These are phyloP conservation scores for Drosophila formosana DNA, from an alignment of 2,888 invertebrate species.

Conservation along the genomic window DNA sequence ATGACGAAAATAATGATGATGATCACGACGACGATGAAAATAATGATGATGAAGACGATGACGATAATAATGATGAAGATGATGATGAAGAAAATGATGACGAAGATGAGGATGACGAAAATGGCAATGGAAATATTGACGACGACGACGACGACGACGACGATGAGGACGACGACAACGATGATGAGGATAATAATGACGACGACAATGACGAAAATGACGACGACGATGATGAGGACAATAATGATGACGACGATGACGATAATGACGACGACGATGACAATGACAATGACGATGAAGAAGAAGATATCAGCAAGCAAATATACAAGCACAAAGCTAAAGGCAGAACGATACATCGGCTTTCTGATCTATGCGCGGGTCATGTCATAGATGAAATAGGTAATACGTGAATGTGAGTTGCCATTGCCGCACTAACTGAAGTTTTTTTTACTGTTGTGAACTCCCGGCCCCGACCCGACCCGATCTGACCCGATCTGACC, in stretches of 20 bases:
- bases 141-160: slow-evolving; percentile 69
- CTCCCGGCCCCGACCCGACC: slow-evolving; percentile 26
- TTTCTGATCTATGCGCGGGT: slow-evolving; percentile 80
- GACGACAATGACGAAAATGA: slow-evolving; percentile 83
- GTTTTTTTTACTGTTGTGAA: slow-evolving; percentile 58
- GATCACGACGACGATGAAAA: slow-evolving; percentile 51
- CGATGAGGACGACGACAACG: slow-evolving; percentile 80
- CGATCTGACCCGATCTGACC: slow-evolving; percentile 12
- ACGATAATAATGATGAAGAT: slow-evolving; percentile 77
- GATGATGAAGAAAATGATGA: slow-evolving; percentile 84
- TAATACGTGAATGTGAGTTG: slow-evolving; percentile 84
- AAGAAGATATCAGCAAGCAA: slow-evolving; percentile 84
- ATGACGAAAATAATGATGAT: slow-evolving; percentile 81
- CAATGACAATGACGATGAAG: slow-evolving; percentile 81
- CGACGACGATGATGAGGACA: slow-evolving; percentile 83
- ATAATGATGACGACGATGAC: slow-evolving; percentile 82
- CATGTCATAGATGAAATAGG: slow-evolving; percentile 84
- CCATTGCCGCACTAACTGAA: slow-evolving; percentile 70
- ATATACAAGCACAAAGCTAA: slow-evolving; percentile 65
- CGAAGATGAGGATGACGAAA: slow-evolving; percentile 83
- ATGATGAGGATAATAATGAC: slow-evolving; percentile 62
- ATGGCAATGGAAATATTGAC: slow-evolving; percentile 77
- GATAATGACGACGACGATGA: slow-evolving; percentile 80
- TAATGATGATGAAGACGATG: slow-evolving; percentile 83
- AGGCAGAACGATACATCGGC: slow-evolving; percentile 75